Evolutionary conservation across 2,797 vertebrate species (phyloP).

Genomic region (Chaunax sp.): DNA sequence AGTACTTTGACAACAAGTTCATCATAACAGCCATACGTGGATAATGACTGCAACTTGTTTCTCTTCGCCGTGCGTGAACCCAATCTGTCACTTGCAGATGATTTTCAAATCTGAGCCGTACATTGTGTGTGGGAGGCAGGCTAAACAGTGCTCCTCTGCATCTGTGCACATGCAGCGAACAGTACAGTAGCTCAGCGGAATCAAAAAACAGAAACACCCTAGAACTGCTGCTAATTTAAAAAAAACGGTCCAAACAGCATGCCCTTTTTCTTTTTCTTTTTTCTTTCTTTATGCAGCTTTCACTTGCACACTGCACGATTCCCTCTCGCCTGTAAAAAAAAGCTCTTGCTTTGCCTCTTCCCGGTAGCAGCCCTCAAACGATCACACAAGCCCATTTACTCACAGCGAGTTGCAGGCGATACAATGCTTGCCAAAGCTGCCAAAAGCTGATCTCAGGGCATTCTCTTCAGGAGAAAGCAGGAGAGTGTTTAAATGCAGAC

Average conservation of each 20-base stretch:
- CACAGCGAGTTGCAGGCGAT: conserved; percentile 32
- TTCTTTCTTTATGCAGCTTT: background rate
- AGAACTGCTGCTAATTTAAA: background rate
- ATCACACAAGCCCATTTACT: conserved; percentile 33
- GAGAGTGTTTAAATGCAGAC: conserved; percentile 38
- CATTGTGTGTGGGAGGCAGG: conserved; percentile 57
- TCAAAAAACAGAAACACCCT: background rate
- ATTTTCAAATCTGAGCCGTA: conserved; percentile 62
- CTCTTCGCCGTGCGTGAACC: conserved; percentile 66
- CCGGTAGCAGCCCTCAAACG: conserved; percentile 44
- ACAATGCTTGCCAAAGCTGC: conserved; percentile 28
- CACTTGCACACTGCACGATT: conserved; percentile 24
- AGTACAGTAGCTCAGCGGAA: conserved; percentile 24
- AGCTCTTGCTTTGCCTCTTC: conserved; percentile 39
- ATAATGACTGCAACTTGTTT: conserved; percentile 75
- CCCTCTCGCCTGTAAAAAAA: conserved; percentile 17
- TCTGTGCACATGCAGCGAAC: conserved; percentile 9
- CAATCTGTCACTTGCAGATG: conserved; percentile 78
- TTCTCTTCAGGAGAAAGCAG: conserved; percentile 38
- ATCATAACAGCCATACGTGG: conserved; percentile 57
- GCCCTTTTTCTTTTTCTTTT: conserved; percentile 5
- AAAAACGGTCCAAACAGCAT: conserved; percentile 1
- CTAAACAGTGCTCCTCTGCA: conserved; percentile 47
- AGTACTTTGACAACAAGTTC: conserved; percentile 49
- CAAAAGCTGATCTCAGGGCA: conserved; percentile 50